Evolutionary conservation across 2,888 invertebrate genomes (phyloP).

Genomic region (Conus canariensis): DNA sequence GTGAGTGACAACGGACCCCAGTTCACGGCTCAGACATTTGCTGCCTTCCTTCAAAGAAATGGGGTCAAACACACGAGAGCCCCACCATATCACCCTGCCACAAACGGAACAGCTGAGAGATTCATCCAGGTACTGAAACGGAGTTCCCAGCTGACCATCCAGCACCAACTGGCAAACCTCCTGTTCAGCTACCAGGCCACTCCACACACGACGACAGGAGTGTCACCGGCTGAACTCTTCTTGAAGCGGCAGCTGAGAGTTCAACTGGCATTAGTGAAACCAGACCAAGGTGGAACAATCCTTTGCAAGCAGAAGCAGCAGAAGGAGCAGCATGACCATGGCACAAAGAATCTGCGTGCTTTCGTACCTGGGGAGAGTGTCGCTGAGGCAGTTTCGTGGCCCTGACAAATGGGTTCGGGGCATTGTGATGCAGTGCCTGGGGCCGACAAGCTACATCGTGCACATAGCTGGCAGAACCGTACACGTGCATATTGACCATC

Average conservation of each 20-base stretch:
- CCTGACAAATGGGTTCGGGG: conserved; percentile 8
- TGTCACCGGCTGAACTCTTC: conserved; percentile 23
- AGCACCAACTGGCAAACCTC: conserved; percentile 15
- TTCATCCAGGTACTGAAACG: conserved; percentile 52
- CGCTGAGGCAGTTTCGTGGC: neutral
- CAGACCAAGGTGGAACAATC: neutral
- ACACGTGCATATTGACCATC: conserved; percentile 5
- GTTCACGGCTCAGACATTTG: conserved; percentile 49
- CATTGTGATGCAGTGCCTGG: neutral
- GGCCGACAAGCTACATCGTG: neutral
- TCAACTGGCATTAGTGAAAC: neutral
- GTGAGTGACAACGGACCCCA: conserved; percentile 53
- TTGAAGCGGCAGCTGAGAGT: neutral
- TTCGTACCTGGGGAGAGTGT: neutral
- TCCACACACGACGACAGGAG: conserved; percentile 9
- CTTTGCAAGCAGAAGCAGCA: neutral
- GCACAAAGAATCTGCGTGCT: neutral
- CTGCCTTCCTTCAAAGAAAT: conserved; percentile 46
- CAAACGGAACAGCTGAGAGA: conserved; percentile 52
- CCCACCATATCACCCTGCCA: conserved; percentile 57
- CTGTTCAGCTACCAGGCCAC: neutral
- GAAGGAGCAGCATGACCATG: neutral
- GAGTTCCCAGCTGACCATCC: neutral
- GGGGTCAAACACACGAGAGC: conserved; percentile 48
- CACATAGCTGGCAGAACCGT: neutral